These are phyloP conservation scores for Theristicus caerulescens DNA, from an alignment of 2,113 vertebrate species.

Conservation along the genomic window DNA sequence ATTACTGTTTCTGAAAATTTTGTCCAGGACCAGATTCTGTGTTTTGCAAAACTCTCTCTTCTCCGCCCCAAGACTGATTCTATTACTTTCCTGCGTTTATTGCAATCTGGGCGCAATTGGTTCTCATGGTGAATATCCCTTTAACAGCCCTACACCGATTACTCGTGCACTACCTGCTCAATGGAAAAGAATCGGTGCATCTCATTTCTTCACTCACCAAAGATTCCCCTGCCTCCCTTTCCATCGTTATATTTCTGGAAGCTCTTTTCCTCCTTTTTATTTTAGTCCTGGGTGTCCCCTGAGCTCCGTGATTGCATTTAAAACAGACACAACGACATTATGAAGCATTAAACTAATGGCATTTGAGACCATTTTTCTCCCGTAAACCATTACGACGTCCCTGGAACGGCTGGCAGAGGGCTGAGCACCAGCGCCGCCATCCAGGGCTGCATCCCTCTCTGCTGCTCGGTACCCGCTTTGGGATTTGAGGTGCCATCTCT, in stretches of 20 bases:
- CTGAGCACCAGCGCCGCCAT: background rate
- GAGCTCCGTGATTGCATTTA: conserved; percentile 58
- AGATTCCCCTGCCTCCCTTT: conserved; percentile 6
- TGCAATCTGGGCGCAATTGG: background rate
- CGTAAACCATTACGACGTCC: conserved; percentile 29
- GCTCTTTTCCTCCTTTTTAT: conserved; percentile 26
- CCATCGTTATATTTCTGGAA: conserved; percentile 3
- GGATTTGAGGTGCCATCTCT: conserved; percentile 10
- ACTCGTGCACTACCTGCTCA: background rate
- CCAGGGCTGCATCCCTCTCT: background rate
- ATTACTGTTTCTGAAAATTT: background rate
- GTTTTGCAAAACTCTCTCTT: background rate
- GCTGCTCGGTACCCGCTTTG: background rate
- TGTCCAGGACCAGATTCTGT: background rate
- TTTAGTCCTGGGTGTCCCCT: conserved; percentile 43
- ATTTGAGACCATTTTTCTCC: conserved; percentile 62
- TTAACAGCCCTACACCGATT: background rate
- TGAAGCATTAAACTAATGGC: conserved; percentile 71
- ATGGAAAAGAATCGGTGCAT: background rate
- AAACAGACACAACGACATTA: conserved; percentile 61
- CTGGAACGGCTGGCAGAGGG: background rate
- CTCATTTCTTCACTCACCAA: background rate
- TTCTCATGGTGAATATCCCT: background rate
- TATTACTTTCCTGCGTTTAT: background rate
- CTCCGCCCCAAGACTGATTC: background rate